phyloP scores from a whole-genome alignment of 1,140 invertebrate species.

The Drosophila malerkotliana region DNA sequence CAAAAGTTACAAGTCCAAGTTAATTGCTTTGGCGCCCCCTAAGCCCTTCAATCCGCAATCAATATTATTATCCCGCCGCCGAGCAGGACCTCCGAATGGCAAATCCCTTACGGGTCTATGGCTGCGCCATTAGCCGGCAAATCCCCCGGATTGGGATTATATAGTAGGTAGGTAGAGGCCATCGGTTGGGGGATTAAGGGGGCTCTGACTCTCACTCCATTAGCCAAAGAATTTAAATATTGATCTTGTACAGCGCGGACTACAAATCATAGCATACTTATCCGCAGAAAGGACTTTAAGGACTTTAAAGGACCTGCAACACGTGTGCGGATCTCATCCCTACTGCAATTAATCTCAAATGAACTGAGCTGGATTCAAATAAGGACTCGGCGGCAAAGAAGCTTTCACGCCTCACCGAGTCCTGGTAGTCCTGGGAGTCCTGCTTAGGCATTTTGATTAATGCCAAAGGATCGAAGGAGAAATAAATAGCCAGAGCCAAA shows the following conservation, averaged over 20 bases:
- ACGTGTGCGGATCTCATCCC: conserved; percentile 33
- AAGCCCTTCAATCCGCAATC: conserved; percentile 56
- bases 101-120: conserved; percentile 16
- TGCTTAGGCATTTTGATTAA: conserved; percentile 67
- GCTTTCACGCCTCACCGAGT: conserved; percentile 59
- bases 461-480: conserved; percentile 39
- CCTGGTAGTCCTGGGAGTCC: neutral
- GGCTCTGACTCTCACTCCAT: neutral
- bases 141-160: conserved; percentile 64
- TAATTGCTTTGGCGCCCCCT: conserved; percentile 53
- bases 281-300: no score
- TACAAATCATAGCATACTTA: no score
- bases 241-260: neutral
- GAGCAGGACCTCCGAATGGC: conserved; percentile 1
- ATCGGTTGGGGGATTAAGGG: conserved; percentile 14
- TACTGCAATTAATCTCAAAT: conserved; percentile 72
- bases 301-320: neutral
- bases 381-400: conserved; percentile 13
- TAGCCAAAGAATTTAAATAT: neutral
- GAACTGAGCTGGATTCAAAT: conserved; percentile 56
- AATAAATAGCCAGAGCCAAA: neutral
- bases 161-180: conserved; percentile 25
- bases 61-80: conserved; percentile 39
- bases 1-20: conserved; percentile 50
- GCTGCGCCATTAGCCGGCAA: conserved; percentile 54